A percentile compares a stretch with the other conserved stretches of the same genome.
Evolutionary conservation across 2,797 vertebrate species (phyloP).

Genomic region (Urosaurus nigricauda): DNA sequence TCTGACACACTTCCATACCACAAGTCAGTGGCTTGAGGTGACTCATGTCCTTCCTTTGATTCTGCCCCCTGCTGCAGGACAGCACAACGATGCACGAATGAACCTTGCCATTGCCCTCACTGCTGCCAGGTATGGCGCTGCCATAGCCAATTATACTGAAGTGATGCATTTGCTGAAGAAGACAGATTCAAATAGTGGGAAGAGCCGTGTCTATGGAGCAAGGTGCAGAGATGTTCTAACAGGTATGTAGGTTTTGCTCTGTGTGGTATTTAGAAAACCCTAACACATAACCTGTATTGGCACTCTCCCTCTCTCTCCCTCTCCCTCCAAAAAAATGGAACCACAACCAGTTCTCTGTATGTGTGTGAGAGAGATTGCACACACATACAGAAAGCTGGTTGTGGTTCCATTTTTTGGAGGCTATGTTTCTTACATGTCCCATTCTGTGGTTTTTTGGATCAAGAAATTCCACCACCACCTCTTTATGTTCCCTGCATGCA

Average conservation of each 20-base stretch:
- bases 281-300: slow-evolving; percentile 79
- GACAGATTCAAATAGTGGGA: slow-evolving; percentile 80
- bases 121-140: slow-evolving; percentile 95
- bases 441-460: background rate
- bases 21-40: slow-evolving; percentile 91
- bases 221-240: slow-evolving; percentile 87
- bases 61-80: slow-evolving; percentile 89
- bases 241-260: slow-evolving; percentile 81
- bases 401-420: background rate
- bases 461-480: accelerated
- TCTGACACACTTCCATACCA: slow-evolving; percentile 94
- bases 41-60: slow-evolving; percentile 88
- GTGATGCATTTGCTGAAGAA: slow-evolving; percentile 89
- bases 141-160: slow-evolving; percentile 94
- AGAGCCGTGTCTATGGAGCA: slow-evolving; percentile 85
- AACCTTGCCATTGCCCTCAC: slow-evolving; percentile 93
- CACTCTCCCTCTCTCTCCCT: too few relatives aligned
- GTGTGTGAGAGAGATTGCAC: too few relatives aligned
- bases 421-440: background rate
- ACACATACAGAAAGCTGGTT: background rate
- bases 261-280: slow-evolving; percentile 48
- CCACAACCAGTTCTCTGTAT: too few relatives aligned
- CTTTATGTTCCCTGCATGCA: accelerated
- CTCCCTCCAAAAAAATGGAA: too few relatives aligned
- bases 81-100: slow-evolving; percentile 93